These are phyloP conservation scores for Zapus hudsonius DNA, from an alignment of 2,113 vertebrate genomes.

Conservation along the genomic window DNA sequence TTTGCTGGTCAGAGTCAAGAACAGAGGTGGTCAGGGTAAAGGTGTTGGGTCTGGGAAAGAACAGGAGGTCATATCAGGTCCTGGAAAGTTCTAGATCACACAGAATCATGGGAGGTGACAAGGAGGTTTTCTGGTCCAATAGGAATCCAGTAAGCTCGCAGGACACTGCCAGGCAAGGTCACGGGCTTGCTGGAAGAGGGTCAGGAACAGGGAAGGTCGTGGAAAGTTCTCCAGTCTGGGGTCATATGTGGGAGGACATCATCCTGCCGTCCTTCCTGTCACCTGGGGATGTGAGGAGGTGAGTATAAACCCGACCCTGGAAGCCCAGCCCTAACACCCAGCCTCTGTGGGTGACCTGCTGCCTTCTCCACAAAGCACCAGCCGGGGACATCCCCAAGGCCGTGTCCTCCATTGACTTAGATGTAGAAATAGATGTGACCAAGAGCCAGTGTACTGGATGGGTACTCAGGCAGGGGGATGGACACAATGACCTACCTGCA, in stretches of 20 bases:
- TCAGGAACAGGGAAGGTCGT: rapidly evolving
- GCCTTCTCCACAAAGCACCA: neutral
- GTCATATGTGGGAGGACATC: rapidly evolving
- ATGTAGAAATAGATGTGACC: neutral
- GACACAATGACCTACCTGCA: no score
- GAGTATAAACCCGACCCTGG: neutral
- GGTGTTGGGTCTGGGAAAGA: neutral
- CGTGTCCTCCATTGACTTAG: no score
- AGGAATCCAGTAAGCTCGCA: neutral
- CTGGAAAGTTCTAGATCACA: neutral
- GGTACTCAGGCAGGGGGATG: rapidly evolving
- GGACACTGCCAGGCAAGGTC: neutral
- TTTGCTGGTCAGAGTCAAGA: no score
- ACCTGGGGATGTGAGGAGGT: neutral
- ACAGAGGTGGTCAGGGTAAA: no score
- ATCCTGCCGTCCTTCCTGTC: neutral
- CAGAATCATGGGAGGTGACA: neutral
- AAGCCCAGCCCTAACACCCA: neutral
- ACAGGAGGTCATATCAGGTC: neutral
- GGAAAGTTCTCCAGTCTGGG: neutral
- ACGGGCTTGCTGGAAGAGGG: neutral
- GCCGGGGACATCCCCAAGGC: neutral
- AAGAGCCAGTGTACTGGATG: no score
- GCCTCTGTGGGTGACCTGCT: neutral
- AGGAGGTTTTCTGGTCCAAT: neutral